These are phyloP conservation scores for Campylorhamphus procurvoides DNA, from an alignment of 2,113 vertebrate genomes.

Conservation along the genomic window DNA sequence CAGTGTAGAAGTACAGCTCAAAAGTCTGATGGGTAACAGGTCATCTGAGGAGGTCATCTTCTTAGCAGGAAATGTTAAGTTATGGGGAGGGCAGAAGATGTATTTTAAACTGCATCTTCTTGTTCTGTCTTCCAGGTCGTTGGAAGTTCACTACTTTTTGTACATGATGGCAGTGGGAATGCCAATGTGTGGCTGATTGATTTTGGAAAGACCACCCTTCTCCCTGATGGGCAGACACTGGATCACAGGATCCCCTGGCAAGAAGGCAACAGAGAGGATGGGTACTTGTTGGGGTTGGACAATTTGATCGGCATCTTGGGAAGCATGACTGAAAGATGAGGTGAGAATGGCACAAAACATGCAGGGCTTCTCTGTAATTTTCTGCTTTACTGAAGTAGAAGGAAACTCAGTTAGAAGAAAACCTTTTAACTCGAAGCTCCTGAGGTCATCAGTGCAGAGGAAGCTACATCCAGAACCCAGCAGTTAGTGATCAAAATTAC, in stretches of 20 bases:
- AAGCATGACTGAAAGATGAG: conserved; percentile 80
- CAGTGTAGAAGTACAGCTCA: not conserved
- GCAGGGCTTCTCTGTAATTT: conserved; percentile 39
- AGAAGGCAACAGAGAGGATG: conserved; percentile 96
- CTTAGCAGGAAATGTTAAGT: not conserved
- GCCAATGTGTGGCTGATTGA: conserved; percentile 97
- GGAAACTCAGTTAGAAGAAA: conserved; percentile 15
- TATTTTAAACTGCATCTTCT: not conserved
- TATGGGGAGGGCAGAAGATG: not conserved
- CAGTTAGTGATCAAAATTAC: conserved; percentile 21
- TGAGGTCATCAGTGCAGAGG: not conserved
- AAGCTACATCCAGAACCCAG: conserved; percentile 26
- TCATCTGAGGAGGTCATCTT: not conserved
- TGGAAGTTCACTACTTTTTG: conserved; percentile 97
- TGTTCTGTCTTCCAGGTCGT: conserved; percentile 81
- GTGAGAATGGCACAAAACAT: conserved; percentile 25
- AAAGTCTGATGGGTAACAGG: not conserved
- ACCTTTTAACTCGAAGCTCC: conserved; percentile 3
- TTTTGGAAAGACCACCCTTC: conserved; percentile 92
- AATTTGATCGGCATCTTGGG: conserved; percentile 88
- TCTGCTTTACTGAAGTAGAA: conserved; percentile 48
- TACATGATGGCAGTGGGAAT: conserved; percentile 88
- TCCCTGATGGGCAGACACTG: conserved; percentile 87
- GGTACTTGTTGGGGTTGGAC: conserved; percentile 93
- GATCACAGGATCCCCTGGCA: conserved; percentile 90